Base-by-base conservation (phyloP, 2,797 vertebrate genomes). In the Pipistrellus pipistrellus region DNA sequence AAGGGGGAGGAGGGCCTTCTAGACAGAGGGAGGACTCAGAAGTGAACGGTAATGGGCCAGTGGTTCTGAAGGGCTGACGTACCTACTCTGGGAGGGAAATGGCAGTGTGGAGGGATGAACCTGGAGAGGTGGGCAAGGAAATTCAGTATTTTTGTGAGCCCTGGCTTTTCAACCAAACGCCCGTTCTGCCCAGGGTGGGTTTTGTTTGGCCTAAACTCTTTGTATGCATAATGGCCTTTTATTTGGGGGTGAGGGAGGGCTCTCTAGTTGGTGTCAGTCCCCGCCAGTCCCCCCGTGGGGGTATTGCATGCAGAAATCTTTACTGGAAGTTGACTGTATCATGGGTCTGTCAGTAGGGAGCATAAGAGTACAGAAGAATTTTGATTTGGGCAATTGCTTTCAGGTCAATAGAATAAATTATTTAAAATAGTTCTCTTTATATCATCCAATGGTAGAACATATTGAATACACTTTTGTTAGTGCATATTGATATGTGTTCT, bases 381-480 rank as follows among this genome's bases (percentile, higher is more conserved):
- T 91, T 85, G 53, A 93, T 80, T 90, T 87, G 81, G 48, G 51
- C 18, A 55, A 23, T 91, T 87, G 76, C 59, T 91, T 94, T 87
- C 91, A 88, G 32, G 48, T 77, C 10, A 48, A 8, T 51, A 83
- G 59, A 85, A 35, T 86, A 48, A 53, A 41, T 93, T 77, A 46
- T 27, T 93, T 41, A 91, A 41, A 53, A 69, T 44, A 72, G 55
- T 85, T 48, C 9, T 53, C 13, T 90, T 89, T 72, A 71, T 62
- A 38, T 88, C 20, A 82, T 53, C 53, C 81, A 82, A 15, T 72
- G 68, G 51, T 41, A 85, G 66, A 73, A 48, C 27, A n/a, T 53
- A 66, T 27, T 18, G 21, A 90, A 41, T 69, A 51, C 14, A 27
- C 55, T 94, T 71, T 86, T 89, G 30, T 86, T 91, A n/a, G 72